These are phyloP conservation scores for Choreutis nemorana DNA, from an alignment of 2,888 invertebrate species.

Conservation along the genomic window DNA sequence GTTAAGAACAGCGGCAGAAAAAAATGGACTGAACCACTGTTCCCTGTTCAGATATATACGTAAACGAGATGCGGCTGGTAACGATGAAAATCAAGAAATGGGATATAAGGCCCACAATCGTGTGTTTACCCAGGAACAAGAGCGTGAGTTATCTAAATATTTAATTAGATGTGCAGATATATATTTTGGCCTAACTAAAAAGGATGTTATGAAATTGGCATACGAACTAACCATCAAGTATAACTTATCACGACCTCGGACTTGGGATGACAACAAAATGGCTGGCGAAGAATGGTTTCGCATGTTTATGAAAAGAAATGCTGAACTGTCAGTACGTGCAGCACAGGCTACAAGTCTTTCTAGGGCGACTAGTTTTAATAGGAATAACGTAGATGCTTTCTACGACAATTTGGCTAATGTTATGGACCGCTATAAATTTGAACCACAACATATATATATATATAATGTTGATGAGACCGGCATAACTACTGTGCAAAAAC, in stretches of 20 bases:
- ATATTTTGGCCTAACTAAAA: constrained; percentile 14
- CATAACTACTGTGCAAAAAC: constrained; percentile 7
- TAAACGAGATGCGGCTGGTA: constrained; percentile 9
- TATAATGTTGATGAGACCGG: constrained; percentile 8
- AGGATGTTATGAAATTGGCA: constrained; percentile 13
- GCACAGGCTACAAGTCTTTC: constrained; percentile 16
- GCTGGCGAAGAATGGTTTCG: constrained; percentile 16
- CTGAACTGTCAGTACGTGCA: constrained; percentile 13
- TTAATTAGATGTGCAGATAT: constrained; percentile 13
- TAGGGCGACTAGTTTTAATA: constrained; percentile 15
- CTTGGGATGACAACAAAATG: constrained; percentile 13
- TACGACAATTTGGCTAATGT: constrained; percentile 10
- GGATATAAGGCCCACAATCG: constrained; percentile 11
- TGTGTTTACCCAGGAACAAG: constrained; percentile 11
- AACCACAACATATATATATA: constrained; percentile 9
- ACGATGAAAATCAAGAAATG: constrained; percentile 5
- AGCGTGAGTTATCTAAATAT: constrained; percentile 11
- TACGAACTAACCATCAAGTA: constrained; percentile 11
- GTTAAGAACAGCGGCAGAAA: constrained; percentile 11
- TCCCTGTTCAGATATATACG: constrained; percentile 10
- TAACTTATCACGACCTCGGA: constrained; percentile 7
- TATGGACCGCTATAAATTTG: constrained; percentile 10
- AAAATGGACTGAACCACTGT: constrained; percentile 9
- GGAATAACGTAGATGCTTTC: constrained; percentile 12
- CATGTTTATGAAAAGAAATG: constrained; percentile 15